Percentiles rank a stretch among this genome's conserved stretches.
Evolutionary conservation across 2,797 vertebrate genomes (phyloP).

Genomic region (Columba guinea): DNA sequence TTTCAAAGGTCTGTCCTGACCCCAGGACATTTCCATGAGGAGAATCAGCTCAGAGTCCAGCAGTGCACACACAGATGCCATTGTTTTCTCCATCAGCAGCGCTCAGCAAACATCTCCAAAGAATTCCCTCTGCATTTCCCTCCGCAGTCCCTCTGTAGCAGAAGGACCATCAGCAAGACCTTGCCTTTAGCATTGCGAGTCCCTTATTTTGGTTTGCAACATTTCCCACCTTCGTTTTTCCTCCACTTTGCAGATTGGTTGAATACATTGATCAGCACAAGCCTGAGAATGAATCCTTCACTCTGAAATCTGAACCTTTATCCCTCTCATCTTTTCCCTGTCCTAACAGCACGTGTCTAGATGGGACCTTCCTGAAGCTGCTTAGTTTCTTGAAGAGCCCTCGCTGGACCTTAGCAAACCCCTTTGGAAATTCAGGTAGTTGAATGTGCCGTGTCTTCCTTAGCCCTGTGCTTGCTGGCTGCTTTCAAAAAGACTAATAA

Average conservation of each 20-base stretch:
- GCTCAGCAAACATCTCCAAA: not conserved
- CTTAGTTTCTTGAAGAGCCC: not conserved
- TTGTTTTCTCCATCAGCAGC: not conserved
- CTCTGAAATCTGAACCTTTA: not conserved
- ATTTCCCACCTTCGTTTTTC: not conserved
- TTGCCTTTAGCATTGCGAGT: rapidly evolving
- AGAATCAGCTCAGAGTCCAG: not conserved
- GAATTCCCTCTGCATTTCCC: not conserved
- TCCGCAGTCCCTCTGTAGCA: rapidly evolving
- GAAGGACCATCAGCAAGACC: not conserved
- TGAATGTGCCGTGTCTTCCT: rapidly evolving
- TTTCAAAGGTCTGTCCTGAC: not conserved
- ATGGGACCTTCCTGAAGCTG: not conserved
- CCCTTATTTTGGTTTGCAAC: not conserved
- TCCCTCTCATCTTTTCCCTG: not conserved
- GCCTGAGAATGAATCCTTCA: not conserved
- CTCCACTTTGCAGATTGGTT: not conserved
- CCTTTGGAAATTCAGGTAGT: not conserved
- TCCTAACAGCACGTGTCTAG: not conserved
- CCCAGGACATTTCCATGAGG: not conserved
- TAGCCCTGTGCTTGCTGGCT: not conserved
- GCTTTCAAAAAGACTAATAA: not conserved
- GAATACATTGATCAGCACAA: not conserved
- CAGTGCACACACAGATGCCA: not conserved
- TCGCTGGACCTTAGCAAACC: not conserved